These are phyloP conservation scores for Ditylenchus dipsaci DNA, from an alignment of 1,140 invertebrate species.

Conservation along the genomic window DNA sequence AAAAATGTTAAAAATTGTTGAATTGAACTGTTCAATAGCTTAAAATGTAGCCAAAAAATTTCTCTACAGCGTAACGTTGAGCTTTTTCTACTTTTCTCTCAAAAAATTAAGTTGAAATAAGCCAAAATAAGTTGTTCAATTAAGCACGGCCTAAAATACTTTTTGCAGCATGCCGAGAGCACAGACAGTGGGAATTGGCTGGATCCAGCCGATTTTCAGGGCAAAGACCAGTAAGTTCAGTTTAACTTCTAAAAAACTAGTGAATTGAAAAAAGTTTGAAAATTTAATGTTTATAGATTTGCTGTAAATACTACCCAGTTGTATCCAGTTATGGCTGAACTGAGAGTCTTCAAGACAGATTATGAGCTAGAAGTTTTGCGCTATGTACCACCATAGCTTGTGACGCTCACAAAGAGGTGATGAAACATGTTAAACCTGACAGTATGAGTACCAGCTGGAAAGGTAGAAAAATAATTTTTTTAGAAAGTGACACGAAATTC, in stretches of 20 bases:
- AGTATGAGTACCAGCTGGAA: constrained; percentile 85
- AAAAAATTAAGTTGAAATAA: no score
- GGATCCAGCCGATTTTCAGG: constrained; percentile 37
- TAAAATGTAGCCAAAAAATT: no score
- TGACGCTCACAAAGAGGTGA: constrained; percentile 83
- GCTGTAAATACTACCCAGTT: constrained; percentile 29
- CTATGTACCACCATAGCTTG: constrained; percentile 84
- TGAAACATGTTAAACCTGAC: constrained; percentile 70
- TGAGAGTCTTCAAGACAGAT: constrained; percentile 55
- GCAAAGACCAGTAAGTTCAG: constrained; percentile 12
- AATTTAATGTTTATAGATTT: constrained; percentile 33
- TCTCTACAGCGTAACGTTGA: no score
- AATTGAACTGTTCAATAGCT: no score
- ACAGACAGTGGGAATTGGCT: constrained; percentile 44
- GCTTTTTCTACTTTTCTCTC: no score
- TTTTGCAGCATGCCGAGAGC: constrained; percentile 41
- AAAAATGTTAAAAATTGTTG: no score
- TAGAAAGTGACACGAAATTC: no score
- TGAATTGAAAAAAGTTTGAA: no score
- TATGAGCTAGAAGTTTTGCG: constrained; percentile 70
- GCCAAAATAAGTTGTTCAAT: no score
- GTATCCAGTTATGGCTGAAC: constrained; percentile 52
- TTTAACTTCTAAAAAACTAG: no score
- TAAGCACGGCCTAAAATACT: no score
- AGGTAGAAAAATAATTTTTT: no score